Base-by-base conservation (phyloP, 2,797 vertebrate genomes). In the Lacerta agilis region DNA sequence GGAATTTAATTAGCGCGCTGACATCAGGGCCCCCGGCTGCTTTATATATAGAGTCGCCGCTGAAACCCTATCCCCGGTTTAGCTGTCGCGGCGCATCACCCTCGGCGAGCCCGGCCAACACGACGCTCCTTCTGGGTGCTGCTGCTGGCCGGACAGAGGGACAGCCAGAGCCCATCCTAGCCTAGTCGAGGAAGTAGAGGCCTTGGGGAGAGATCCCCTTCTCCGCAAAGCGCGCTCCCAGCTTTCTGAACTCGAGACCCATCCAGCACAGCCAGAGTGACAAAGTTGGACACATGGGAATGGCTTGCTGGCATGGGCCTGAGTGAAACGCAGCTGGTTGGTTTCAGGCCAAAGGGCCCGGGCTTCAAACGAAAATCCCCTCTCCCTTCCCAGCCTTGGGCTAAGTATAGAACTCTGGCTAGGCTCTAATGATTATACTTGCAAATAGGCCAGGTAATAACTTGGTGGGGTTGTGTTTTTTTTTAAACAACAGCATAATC, bases 1-100 rank as follows among this genome's bases (percentile, higher is more conserved):
- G 98, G 98, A 97, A 98, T 99, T 98, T 98, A 98, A 99, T 99
- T 98, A 98, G 98, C 97, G 97, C 96, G 92, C 97, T 98, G 98
- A 98, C 98, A 99, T 97, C 98, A 98, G 98, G 97, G 96, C 94
- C 97, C 82, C 77, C n/a, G 77, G 94, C 94, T 96, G 97, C 97
- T 98, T 99, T 98, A 99, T 99, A 98, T 99, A 64, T 64, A 98
- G 97, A 97, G 97, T 94, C 98, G 98, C 98, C 97, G 96, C 97
- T 99, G 99, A 99, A 99, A 99, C 97, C 96, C 97, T 98, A 99
- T 97, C 99, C 98, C 97, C 96, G 96, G 93, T 98, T 97, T 97
- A 98, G 98, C 98, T 98, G 98, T 97, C 97, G 96, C 96, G 92
- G 96, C 95, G 97, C 97, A 97, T 98, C 97, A 97, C 96, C 95